phyloP scores from a whole-genome alignment of 2,797 vertebrate species.

The Tadarida brasiliensis region DNA sequence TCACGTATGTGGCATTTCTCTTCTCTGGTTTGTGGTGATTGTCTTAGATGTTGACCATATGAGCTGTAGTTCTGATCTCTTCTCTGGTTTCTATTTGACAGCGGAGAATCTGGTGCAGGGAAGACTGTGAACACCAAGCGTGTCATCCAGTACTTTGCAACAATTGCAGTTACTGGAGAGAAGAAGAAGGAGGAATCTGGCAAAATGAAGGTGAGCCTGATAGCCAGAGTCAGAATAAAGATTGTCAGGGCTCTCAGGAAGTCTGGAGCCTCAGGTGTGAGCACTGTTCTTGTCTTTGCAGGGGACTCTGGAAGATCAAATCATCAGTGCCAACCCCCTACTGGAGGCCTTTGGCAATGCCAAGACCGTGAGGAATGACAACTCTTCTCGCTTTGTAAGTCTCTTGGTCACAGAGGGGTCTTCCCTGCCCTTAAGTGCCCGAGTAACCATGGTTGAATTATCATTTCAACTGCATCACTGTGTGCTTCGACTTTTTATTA shows the following conservation, averaged over 20 bases:
- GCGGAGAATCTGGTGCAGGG: slow-evolving; percentile 95
- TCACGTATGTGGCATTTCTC: slow-evolving; percentile 89
- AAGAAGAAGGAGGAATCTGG: slow-evolving; percentile 90
- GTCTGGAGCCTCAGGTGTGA: not conserved
- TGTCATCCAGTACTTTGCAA: slow-evolving; percentile 98
- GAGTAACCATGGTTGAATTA: not conserved
- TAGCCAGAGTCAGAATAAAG: not conserved
- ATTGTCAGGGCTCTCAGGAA: not conserved
- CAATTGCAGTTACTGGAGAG: slow-evolving; percentile 92
- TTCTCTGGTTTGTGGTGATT: slow-evolving; percentile 10
- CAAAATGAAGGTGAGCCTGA: slow-evolving; percentile 84
- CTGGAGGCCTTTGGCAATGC: slow-evolving; percentile 96
- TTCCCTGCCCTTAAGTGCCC: slow-evolving; percentile 71
- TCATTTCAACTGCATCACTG: not conserved
- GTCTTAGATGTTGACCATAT: not conserved
- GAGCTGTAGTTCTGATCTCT: not conserved
- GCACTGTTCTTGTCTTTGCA: not conserved
- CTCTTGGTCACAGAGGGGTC: slow-evolving; percentile 85
- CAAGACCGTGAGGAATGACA: slow-evolving; percentile 92
- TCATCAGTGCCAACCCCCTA: slow-evolving; percentile 93
- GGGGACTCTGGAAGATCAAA: slow-evolving; percentile 90
- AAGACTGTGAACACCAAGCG: slow-evolving; percentile 97
- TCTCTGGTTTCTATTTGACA: slow-evolving; percentile 76
- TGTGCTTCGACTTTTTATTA: slow-evolving; percentile 43
- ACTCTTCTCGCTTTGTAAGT: slow-evolving; percentile 84